phyloP scores from a whole-genome alignment of 2,797 vertebrate species.

The Phoxinus dragarum region DNA sequence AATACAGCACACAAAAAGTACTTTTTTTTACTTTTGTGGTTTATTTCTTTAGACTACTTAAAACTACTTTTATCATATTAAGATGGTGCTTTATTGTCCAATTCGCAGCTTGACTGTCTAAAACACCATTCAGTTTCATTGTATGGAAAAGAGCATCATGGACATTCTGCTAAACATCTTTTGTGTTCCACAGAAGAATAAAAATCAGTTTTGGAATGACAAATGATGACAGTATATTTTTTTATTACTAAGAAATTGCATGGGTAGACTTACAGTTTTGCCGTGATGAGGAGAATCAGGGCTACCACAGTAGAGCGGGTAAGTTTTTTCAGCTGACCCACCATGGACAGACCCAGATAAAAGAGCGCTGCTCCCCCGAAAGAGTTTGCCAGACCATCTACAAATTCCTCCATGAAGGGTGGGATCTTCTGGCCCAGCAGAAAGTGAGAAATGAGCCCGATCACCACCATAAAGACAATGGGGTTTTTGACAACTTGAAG shows the following conservation, averaged over 20 bases:
- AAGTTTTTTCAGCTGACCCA: conserved; percentile 91
- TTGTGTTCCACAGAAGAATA: not conserved
- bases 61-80: too few species aligned
- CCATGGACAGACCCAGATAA: conserved; percentile 97
- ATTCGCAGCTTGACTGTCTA: not conserved
- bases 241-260: not conserved
- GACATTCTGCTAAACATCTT: not conserved
- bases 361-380: conserved; percentile 96
- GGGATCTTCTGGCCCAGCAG: conserved; percentile 89
- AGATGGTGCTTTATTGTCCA: too few species aligned
- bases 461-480: conserved; percentile 95
- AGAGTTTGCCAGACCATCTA: conserved; percentile 92
- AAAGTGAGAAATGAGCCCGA: conserved; percentile 92
- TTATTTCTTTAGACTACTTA: too few species aligned
- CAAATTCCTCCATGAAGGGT: conserved; percentile 88
- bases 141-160: not conserved
- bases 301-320: conserved; percentile 90
- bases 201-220: not conserved
- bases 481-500: conserved; percentile 91
- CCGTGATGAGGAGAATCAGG: conserved; percentile 93
- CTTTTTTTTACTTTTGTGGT: too few species aligned
- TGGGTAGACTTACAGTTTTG: conserved; percentile 91
- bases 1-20: too few species aligned
- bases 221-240: not conserved
- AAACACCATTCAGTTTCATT: not conserved